Conservation (phyloP, 2,888 invertebrate species). For the Melieria crassipennis region DNA sequence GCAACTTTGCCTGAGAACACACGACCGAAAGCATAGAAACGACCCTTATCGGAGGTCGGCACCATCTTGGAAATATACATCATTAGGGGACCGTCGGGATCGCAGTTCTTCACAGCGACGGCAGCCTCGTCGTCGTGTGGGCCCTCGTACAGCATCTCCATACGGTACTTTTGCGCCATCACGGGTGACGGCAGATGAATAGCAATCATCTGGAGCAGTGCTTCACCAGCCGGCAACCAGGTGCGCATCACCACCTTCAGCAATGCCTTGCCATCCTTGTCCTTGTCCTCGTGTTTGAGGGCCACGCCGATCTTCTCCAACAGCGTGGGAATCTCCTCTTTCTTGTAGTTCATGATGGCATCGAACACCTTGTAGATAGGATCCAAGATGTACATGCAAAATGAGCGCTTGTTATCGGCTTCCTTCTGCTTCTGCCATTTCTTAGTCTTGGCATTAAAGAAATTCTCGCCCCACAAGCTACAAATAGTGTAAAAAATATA, state of each 20-base stretch:
- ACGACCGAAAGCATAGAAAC: constrained; percentile 99
- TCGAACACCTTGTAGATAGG: constrained; percentile 96
- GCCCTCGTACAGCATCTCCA: constrained; percentile 99
- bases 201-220: constrained; percentile 99
- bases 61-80: constrained; percentile 99
- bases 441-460: constrained; percentile 97
- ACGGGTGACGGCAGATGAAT: constrained; percentile 99
- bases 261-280: constrained; percentile 94
- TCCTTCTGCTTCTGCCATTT: constrained; percentile 97
- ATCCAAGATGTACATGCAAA: constrained; percentile 98
- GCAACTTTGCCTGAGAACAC: constrained; percentile 97
- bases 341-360: constrained; percentile 90
- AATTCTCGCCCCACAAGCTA: constrained; percentile 96
- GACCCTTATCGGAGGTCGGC: constrained; percentile 98
- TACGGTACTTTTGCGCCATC: constrained; percentile 98
- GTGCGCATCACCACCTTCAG: constrained; percentile 98
- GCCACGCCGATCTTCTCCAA: constrained; percentile 91
- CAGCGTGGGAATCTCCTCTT: constrained; percentile 89
- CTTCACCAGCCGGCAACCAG: constrained; percentile 99
- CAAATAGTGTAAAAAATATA: constrained; percentile 50
- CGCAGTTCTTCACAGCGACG: constrained; percentile 89
- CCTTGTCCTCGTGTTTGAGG: constrained; percentile 93
- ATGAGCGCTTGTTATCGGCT: constrained; percentile 92
- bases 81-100: constrained; percentile 97
- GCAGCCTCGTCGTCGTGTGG: constrained; percentile 97